Conservation (phyloP, 2,888 invertebrate genomes). For the Callyntrura sp. region DNA sequence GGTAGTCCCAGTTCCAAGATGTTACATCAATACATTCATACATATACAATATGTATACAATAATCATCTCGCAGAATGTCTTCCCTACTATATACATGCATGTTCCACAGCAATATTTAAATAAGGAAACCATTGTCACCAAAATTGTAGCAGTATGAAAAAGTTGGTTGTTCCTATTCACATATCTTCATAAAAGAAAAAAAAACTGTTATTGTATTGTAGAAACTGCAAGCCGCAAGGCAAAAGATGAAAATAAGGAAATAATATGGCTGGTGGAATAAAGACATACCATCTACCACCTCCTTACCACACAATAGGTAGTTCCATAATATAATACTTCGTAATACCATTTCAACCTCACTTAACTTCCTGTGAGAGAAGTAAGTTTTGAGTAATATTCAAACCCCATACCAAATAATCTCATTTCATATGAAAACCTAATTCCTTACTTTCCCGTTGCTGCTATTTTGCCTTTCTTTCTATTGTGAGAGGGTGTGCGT, state of each 20-base stretch:
- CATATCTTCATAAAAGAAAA: constrained; percentile 5
- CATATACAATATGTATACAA: too few relatives aligned
- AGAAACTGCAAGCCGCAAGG: constrained; percentile 42
- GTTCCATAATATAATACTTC: constrained; percentile 27
- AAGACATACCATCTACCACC: not conserved
- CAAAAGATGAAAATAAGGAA: not conserved
- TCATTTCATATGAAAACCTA: constrained; percentile 41
- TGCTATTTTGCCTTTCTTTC: not conserved
- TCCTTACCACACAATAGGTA: constrained; percentile 11
- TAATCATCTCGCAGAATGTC: too few relatives aligned
- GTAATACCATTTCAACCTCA: constrained; percentile 49
- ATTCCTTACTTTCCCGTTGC: constrained; percentile 8
- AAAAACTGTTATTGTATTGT: too few relatives aligned
- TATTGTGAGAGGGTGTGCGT: not conserved
- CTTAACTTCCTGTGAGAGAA: constrained; percentile 47
- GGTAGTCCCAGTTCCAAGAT: too few relatives aligned
- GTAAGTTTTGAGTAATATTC: constrained; percentile 49
- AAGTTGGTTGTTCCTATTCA: constrained; percentile 15
- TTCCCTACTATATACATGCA: too few relatives aligned
- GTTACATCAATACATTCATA: too few relatives aligned
- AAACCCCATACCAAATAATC: constrained; percentile 47
- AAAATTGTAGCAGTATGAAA: constrained; percentile 41
- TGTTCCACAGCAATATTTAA: too few relatives aligned
- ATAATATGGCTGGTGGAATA: constrained; percentile 1
- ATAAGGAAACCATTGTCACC: constrained; percentile 31